A percentile compares a stretch with the other conserved stretches of the same genome.
Evolutionary conservation across 2,888 invertebrate species (phyloP).

Genomic region (Drosophila subquinaria): DNA sequence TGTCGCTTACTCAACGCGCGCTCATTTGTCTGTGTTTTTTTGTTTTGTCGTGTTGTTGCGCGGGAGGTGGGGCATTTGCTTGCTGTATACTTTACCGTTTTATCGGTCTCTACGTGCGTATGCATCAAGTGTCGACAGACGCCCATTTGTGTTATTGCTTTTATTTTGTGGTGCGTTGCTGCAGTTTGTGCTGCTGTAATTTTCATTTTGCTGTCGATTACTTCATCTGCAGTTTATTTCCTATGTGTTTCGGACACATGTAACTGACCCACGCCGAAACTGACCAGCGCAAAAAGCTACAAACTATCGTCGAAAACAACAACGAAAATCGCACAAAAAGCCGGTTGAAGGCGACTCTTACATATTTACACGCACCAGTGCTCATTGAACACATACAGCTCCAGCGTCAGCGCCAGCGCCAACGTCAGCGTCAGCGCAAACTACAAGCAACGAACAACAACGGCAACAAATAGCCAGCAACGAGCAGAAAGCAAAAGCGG

Average conservation of each 20-base stretch:
- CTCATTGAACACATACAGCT: slow-evolving; percentile 78
- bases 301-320: slow-evolving; percentile 31
- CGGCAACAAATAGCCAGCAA: background rate
- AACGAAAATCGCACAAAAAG: slow-evolving; percentile 69
- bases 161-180: slow-evolving; percentile 27
- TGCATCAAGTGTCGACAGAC: slow-evolving; percentile 52
- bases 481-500: slow-evolving; percentile 64
- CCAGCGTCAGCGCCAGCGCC: slow-evolving; percentile 51
- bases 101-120: slow-evolving; percentile 27
- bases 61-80: slow-evolving; percentile 19
- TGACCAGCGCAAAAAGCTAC: slow-evolving; percentile 71
- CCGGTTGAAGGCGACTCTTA: slow-evolving; percentile 82
- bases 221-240: slow-evolving; percentile 76
- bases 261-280: slow-evolving; percentile 65
- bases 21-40: slow-evolving; percentile 38
- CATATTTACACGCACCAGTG: slow-evolving; percentile 81
- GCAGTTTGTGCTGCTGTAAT: slow-evolving; percentile 43
- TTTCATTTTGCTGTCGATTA: slow-evolving; percentile 56
- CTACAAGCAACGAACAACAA: slow-evolving; percentile 22
- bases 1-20: slow-evolving; percentile 52
- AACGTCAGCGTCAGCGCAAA: slow-evolving; percentile 27
- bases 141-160: slow-evolving; percentile 32
- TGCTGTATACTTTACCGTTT: slow-evolving; percentile 27
- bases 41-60: slow-evolving; percentile 9
- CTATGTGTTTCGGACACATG: slow-evolving; percentile 61